A percentile compares a stretch with the other conserved stretches of the same genome.
These are phyloP conservation scores for Ceratina calcarata DNA, from an alignment of 1,140 invertebrate species.

Conservation along the genomic window DNA sequence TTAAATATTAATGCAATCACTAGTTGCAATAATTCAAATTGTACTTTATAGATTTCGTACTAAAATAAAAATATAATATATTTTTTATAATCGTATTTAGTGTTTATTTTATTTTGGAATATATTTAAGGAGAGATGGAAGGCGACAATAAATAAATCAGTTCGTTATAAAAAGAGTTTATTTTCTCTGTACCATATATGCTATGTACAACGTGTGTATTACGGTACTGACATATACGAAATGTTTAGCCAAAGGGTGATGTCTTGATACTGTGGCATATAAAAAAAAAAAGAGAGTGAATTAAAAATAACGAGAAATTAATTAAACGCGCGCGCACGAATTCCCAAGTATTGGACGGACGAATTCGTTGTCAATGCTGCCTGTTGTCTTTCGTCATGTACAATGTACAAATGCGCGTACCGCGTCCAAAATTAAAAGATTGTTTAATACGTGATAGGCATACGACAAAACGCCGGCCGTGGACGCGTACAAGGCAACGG, in stretches of 20 bases:
- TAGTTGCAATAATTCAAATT: no score
- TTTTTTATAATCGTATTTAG: no score
- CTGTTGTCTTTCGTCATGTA: conserved; percentile 1
- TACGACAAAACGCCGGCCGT: conserved; percentile 29
- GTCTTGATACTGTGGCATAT: conserved; percentile 75
- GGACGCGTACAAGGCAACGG: background rate
- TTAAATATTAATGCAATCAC: no score
- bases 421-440: conserved; percentile 25
- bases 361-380: conserved; percentile 54
- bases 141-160: no score
- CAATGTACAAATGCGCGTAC: background rate
- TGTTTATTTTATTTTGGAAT: no score
- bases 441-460: conserved; percentile 42
- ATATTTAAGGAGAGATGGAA: no score
- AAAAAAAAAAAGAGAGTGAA: conserved; percentile 66
- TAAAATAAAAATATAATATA: no score
- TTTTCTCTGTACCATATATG: conserved; percentile 79
- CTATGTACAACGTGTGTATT: conserved; percentile 78
- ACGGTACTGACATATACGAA: conserved; percentile 79
- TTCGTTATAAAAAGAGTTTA: conserved; percentile 81
- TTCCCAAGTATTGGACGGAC: conserved; percentile 33
- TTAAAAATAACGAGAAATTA: conserved; percentile 31
- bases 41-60: no score
- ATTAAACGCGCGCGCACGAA: conserved; percentile 54
- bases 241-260: conserved; percentile 69